These are phyloP conservation scores for Ancistrus triradiatus DNA, from an alignment of 2,113 vertebrate species.

Conservation along the genomic window DNA sequence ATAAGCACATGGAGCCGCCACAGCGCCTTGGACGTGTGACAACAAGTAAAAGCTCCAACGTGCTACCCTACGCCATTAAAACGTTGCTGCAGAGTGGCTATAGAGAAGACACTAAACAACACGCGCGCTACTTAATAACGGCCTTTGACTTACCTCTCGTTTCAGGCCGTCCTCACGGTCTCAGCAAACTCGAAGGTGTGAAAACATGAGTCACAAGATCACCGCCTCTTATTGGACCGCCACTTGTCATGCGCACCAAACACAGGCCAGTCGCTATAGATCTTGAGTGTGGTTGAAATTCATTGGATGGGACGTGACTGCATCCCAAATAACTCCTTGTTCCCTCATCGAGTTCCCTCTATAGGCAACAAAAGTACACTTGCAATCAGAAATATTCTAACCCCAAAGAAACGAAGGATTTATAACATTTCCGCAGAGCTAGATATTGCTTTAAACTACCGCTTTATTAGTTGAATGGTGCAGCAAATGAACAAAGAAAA, in stretches of 20 bases:
- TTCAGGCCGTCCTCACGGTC: conserved; percentile 39
- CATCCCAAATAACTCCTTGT: not conserved
- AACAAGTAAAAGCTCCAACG: not conserved
- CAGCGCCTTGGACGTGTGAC: conserved; percentile 23
- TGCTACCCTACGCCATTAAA: not conserved
- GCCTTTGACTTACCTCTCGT: conserved; percentile 33
- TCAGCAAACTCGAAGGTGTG: conserved; percentile 25
- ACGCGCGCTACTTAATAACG: not conserved
- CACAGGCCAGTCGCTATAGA: conserved; percentile 15
- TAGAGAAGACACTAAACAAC: not conserved
- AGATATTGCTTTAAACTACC: too few relatives aligned
- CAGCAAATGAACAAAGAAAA: too few relatives aligned
- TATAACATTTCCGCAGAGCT: too few relatives aligned
- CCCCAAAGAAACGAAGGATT: too few relatives aligned
- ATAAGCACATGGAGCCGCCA: conserved; percentile 20
- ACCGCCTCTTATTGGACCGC: conserved; percentile 26
- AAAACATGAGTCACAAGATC: conserved; percentile 12
- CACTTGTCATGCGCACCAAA: not conserved
- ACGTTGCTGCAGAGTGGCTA: not conserved
- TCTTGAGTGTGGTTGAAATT: not conserved
- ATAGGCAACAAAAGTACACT: not conserved
- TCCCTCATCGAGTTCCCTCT: not conserved
- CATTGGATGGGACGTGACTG: conserved; percentile 20
- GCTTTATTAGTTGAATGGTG: too few relatives aligned
- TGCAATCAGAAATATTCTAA: too few relatives aligned